Evolutionary conservation across 2,113 vertebrate species (phyloP).

Genomic region (Alectura lathami): DNA sequence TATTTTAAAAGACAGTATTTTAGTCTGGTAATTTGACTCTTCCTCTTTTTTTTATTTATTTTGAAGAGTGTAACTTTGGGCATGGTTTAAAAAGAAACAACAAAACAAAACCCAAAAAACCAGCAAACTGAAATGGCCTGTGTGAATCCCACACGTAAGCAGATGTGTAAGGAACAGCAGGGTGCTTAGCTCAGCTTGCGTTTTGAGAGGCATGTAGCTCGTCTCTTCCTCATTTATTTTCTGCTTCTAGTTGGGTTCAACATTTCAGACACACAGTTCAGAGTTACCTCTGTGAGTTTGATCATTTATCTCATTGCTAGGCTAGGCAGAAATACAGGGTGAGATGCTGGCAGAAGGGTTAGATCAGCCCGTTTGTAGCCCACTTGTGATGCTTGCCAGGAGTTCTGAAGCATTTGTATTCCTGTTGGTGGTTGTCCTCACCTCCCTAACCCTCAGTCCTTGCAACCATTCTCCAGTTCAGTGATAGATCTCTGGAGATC

Average conservation of each 20-base stretch:
- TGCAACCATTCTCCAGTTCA: not conserved
- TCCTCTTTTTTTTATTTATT: not conserved
- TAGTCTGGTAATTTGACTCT: not conserved
- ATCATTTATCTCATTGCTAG: not conserved
- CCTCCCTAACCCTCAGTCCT: not conserved
- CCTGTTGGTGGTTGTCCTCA: not conserved
- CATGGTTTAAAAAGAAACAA: not conserved
- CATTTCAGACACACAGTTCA: not conserved
- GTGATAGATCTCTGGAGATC: not conserved
- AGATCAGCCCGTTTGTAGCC: not conserved
- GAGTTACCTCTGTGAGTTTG: not conserved
- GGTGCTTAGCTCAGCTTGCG: conserved; percentile 39
- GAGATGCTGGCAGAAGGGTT: not conserved
- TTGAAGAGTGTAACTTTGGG: not conserved
- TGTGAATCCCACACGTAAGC: not conserved
- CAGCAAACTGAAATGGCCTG: not conserved
- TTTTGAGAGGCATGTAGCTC: conserved; percentile 4
- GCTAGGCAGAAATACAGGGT: not conserved
- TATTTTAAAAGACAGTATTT: not conserved
- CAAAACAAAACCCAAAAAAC: not conserved
- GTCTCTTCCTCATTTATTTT: conserved; percentile 49
- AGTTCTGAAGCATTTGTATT: not conserved
- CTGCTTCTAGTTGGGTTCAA: not conserved
- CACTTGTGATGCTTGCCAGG: not conserved
- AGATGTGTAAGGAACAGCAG: conserved; percentile 28